Conservation (phyloP, 2,113 vertebrate genomes). For the Jaculus jaculus region DNA sequence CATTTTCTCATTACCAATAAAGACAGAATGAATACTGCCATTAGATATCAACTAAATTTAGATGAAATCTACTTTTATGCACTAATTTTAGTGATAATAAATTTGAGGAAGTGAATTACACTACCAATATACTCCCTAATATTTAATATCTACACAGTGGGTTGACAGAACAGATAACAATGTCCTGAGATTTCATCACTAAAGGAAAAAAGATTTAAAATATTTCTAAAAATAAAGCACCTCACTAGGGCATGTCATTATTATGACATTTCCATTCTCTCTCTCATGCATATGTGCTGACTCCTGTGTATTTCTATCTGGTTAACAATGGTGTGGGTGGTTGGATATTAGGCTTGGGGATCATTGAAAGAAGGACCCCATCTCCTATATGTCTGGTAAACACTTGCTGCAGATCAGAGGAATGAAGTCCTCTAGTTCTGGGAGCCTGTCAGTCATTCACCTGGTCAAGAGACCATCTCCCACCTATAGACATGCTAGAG, state of each 20-base stretch:
- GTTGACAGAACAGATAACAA: background rate
- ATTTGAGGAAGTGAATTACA: background rate
- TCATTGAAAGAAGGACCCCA: no score
- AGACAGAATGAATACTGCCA: background rate
- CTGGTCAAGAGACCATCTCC: no score
- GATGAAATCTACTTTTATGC: background rate
- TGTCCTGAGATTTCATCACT: background rate
- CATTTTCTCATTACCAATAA: background rate
- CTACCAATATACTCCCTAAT: background rate
- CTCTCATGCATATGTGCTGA: no score
- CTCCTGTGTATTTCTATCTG: background rate
- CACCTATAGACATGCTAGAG: no score
- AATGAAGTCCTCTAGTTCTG: no score
- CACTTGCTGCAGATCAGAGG: no score
- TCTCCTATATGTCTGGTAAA: no score
- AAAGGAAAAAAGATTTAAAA: constrained; percentile 24
- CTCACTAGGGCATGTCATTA: background rate
- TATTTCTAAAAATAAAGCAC: background rate
- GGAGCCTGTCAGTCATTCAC: no score
- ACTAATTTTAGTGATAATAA: constrained; percentile 8
- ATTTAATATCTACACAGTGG: background rate
- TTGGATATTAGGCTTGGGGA: no score
- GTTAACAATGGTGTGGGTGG: background rate
- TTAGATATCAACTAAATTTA: constrained; percentile 31
- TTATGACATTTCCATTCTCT: background rate